These are phyloP conservation scores for Ophraella communa DNA, from an alignment of 2,888 invertebrate genomes.

Conservation along the genomic window DNA sequence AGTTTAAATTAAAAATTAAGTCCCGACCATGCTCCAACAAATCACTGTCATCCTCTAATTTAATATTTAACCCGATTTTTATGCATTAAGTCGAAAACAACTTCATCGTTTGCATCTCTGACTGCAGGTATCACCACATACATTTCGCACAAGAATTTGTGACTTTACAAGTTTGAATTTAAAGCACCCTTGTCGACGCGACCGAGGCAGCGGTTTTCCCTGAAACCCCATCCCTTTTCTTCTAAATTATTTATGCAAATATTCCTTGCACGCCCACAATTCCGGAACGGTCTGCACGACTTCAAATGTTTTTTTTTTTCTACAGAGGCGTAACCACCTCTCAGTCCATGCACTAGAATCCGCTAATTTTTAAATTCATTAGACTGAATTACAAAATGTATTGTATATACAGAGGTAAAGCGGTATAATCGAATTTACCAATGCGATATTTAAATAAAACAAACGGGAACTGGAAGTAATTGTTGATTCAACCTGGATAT, in stretches of 20 bases:
- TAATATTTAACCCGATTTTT: not conserved
- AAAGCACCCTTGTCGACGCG: slow-evolving; percentile 15
- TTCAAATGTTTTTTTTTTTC: not conserved
- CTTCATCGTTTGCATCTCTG: slow-evolving; percentile 2
- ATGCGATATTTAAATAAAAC: too few relatives aligned
- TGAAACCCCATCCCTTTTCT: slow-evolving; percentile 5
- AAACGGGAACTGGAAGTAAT: too few relatives aligned
- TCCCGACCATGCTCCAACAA: not conserved
- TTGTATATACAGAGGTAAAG: not conserved
- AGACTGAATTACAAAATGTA: not conserved
- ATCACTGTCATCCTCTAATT: not conserved
- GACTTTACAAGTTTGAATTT: slow-evolving; percentile 15
- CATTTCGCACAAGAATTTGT: slow-evolving; percentile 15
- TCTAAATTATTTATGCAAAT: slow-evolving; percentile 19
- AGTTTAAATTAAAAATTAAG: too few relatives aligned
- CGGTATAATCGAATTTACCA: too few relatives aligned
- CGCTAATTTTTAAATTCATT: not conserved
- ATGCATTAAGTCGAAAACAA: not conserved
- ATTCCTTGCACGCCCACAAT: slow-evolving; percentile 19
- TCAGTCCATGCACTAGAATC: not conserved
- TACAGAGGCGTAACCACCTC: slow-evolving; percentile 1
- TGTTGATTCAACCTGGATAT: too few relatives aligned
- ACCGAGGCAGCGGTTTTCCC: slow-evolving; percentile 7
- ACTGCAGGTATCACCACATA: slow-evolving; percentile 18
- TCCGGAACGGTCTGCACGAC: slow-evolving; percentile 19